Conservation (phyloP, 2,888 invertebrate genomes). For the Lasius platythorax region DNA sequence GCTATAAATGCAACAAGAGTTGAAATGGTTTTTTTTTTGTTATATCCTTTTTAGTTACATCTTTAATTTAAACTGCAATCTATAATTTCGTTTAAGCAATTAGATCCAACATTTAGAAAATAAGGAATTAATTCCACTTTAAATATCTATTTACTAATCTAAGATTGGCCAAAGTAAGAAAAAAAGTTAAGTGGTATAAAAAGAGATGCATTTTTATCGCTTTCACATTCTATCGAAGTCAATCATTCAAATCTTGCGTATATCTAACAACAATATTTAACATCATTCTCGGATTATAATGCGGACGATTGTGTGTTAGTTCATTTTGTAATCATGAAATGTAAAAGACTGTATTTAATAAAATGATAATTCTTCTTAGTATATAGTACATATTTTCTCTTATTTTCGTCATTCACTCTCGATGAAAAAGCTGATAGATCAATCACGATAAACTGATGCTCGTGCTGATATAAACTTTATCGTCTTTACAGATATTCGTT, state of each 20-base stretch:
- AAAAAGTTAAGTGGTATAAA: background rate
- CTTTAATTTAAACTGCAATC: background rate
- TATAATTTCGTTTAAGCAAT: background rate
- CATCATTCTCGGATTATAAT: slow-evolving; percentile 18
- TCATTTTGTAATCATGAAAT: slow-evolving; percentile 68
- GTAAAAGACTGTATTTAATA: slow-evolving; percentile 83
- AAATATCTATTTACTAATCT: background rate
- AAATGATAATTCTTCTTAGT: slow-evolving; percentile 76
- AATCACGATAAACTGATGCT: slow-evolving; percentile 19
- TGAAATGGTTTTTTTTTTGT: background rate
- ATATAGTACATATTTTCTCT: slow-evolving; percentile 1
- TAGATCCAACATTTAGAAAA: background rate
- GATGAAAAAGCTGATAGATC: background rate
- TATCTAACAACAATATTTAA: background rate
- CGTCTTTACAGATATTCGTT: background rate
- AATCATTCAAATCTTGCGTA: background rate
- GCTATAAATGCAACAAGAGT: background rate
- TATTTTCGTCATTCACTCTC: background rate
- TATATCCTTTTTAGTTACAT: background rate
- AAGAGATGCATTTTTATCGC: background rate
- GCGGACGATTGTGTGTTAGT: slow-evolving; percentile 33
- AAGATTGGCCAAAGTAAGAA: background rate
- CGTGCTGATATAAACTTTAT: background rate
- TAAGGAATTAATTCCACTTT: slow-evolving; percentile 3
- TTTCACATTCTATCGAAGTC: background rate